These are phyloP conservation scores for Apantesis nais DNA, from an alignment of 2,888 invertebrate species.

Conservation along the genomic window DNA sequence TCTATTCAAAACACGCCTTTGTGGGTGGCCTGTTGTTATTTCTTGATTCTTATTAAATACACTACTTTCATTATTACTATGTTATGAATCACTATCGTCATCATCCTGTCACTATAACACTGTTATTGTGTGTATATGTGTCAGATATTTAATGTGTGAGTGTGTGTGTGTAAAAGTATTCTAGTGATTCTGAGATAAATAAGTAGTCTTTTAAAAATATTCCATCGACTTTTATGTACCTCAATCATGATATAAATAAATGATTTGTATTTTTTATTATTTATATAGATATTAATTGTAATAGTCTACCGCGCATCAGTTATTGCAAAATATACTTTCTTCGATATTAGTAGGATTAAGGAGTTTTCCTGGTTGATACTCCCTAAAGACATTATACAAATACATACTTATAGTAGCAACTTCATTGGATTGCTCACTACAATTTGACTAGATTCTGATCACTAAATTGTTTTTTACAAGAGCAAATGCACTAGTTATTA, in stretches of 20 bases:
- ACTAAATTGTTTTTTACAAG: background rate
- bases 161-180: background rate
- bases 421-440: background rate
- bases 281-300: background rate
- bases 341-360: background rate
- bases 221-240: too few species aligned
- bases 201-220: background rate
- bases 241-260: background rate
- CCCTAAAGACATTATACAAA: too few species aligned
- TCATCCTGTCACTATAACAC: background rate
- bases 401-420: too few species aligned
- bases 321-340: too few species aligned
- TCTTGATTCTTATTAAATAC: background rate
- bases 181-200: background rate
- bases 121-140: background rate
- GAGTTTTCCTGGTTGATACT: background rate
- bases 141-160: background rate
- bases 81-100: slow-evolving; percentile 2
- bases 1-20: background rate
- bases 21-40: slow-evolving; percentile 12
- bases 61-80: background rate
- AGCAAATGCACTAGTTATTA: background rate
- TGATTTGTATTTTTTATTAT: background rate
- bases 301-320: too few species aligned
- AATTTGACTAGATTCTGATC: too few species aligned